Conservation (phyloP, 1,140 invertebrate genomes). For the Choristoneura fumiferana region DNA sequence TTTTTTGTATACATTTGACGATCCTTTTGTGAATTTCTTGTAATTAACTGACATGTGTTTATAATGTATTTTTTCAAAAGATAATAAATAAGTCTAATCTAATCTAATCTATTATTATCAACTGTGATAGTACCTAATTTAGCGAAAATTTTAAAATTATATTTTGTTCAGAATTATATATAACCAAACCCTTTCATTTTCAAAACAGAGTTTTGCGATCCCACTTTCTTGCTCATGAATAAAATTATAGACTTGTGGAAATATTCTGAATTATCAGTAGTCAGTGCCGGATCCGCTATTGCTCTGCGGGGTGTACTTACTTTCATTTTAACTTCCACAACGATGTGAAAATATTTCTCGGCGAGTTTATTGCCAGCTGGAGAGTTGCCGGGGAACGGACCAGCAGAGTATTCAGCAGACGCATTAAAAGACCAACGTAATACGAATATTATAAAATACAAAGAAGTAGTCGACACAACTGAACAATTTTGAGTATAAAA, state of each 20-base stretch:
- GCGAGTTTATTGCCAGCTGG: conserved; percentile 66
- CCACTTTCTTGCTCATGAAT: conserved; percentile 51
- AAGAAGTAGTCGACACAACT: no score
- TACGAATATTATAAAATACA: background rate
- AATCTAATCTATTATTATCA: no score
- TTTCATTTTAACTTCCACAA: conserved; percentile 76
- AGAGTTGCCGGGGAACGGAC: conserved; percentile 59
- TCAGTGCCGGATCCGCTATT: conserved; percentile 51
- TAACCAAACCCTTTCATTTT: background rate
- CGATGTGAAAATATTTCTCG: conserved; percentile 75
- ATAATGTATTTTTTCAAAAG: no score
- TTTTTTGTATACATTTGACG: no score
- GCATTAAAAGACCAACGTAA: conserved; percentile 8
- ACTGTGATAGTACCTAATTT: background rate
- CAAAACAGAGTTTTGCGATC: background rate
- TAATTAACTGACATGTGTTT: no score
- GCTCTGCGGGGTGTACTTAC: conserved; percentile 69
- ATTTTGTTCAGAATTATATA: background rate
- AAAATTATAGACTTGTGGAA: conserved; percentile 67
- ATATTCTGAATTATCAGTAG: conserved; percentile 61
- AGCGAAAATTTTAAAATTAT: background rate
- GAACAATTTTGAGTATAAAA: no score
- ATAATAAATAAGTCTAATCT: no score
- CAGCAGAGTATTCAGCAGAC: conserved; percentile 28
- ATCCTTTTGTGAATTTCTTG: no score